phyloP scores from a whole-genome alignment of 2,888 invertebrate genomes.

The Loripinus fragilis region DNA sequence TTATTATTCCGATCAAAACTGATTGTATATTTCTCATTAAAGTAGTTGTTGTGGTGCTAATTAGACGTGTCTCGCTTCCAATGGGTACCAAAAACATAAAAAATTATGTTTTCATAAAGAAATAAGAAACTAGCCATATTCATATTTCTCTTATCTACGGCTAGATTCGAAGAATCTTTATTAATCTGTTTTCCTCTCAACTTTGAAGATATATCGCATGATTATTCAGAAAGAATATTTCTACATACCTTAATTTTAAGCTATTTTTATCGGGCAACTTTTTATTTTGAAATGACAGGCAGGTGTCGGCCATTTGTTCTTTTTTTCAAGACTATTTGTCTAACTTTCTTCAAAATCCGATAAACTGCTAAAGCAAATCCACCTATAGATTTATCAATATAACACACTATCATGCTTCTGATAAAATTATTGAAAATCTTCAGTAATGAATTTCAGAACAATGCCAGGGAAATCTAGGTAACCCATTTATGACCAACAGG shows the following conservation, averaged over 20 bases:
- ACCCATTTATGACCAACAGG: too few relatives aligned
- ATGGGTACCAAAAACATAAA: too few relatives aligned
- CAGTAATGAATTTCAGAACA: not conserved
- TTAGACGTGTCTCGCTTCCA: too few relatives aligned
- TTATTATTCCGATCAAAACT: too few relatives aligned
- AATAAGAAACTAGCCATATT: too few relatives aligned
- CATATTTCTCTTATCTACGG: too few relatives aligned
- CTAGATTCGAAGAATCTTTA: slow-evolving; percentile 1
- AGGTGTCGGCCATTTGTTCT: not conserved
- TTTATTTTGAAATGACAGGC: slow-evolving; percentile 1
- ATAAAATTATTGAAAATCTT: slow-evolving; percentile 6
- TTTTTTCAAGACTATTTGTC: not conserved
- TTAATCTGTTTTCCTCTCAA: slow-evolving; percentile 15
- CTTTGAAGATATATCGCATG: not conserved
- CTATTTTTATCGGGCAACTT: slow-evolving; percentile 4
- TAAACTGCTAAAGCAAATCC: not conserved
- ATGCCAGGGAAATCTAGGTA: too few relatives aligned
- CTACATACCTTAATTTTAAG: slow-evolving; percentile 6
- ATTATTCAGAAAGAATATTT: not conserved
- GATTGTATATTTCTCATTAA: too few relatives aligned
- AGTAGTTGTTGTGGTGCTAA: too few relatives aligned
- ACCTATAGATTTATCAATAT: not conserved
- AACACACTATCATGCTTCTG: not conserved
- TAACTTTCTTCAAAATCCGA: not conserved
- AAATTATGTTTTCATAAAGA: too few relatives aligned